Conservation (phyloP, 2,797 vertebrate species). For the Ctenosaura bakeri region DNA sequence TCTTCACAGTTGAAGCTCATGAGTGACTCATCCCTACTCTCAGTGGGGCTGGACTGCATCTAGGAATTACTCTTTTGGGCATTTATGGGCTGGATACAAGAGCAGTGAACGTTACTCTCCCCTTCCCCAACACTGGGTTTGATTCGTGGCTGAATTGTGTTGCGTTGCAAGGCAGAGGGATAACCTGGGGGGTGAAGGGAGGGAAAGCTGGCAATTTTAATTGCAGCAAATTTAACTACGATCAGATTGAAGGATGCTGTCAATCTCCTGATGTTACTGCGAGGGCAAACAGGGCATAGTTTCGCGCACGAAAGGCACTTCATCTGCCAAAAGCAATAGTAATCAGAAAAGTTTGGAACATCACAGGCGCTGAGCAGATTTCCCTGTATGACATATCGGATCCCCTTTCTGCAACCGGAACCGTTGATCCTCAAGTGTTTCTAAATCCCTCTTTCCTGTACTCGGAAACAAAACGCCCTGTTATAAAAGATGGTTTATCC, state of each 20-base stretch:
- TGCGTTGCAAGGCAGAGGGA: no score
- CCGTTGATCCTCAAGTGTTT: no score
- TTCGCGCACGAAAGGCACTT: background rate
- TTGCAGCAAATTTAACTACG: background rate
- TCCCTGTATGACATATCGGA: no score
- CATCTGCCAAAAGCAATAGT: background rate
- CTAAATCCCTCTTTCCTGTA: background rate
- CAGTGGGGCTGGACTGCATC: no score
- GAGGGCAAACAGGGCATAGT: background rate
- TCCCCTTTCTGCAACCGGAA: no score
- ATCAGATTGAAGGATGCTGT: background rate
- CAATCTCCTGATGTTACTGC: background rate
- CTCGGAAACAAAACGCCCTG: background rate
- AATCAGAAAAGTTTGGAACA: background rate
- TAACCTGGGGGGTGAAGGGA: no score
- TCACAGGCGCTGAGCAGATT: no score
- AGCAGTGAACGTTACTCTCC: background rate
- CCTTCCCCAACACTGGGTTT: no score
- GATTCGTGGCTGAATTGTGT: no score
- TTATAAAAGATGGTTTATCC: background rate
- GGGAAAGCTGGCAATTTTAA: background rate
- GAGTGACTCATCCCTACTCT: no score
- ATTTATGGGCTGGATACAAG: no score
- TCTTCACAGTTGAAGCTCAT: background rate
- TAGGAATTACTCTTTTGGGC: no score